These are phyloP conservation scores for Zaprionus ornatus DNA, from an alignment of 1,140 invertebrate species.

Conservation along the genomic window DNA sequence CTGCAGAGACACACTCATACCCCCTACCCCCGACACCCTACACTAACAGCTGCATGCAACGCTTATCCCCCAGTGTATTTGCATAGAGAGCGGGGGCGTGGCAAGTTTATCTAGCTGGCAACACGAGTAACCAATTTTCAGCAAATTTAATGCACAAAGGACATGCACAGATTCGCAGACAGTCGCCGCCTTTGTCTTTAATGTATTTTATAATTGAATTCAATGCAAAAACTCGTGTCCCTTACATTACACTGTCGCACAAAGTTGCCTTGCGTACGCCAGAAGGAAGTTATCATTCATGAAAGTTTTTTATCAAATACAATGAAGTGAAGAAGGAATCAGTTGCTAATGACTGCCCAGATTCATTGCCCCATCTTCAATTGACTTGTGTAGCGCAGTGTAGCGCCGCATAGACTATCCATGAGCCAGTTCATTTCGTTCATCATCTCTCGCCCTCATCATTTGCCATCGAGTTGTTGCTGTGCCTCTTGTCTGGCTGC, in stretches of 20 bases:
- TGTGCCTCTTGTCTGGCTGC: constrained; percentile 38
- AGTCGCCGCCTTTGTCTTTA: constrained; percentile 53
- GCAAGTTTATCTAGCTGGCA: constrained; percentile 66
- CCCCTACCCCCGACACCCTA: not conserved
- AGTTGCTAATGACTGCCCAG: no score
- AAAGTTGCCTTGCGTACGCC: not conserved
- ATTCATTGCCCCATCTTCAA: no score
- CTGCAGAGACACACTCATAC: not conserved
- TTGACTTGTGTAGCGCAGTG: constrained; percentile 46
- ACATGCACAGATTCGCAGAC: constrained; percentile 55
- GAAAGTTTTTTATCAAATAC: no score
- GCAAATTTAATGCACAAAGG: constrained; percentile 79
- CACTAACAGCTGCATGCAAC: constrained; percentile 45
- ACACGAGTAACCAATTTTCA: constrained; percentile 80
- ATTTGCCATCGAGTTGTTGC: constrained; percentile 26
- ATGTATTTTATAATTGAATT: constrained; percentile 74
- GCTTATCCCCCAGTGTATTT: constrained; percentile 50
- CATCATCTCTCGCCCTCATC: constrained; percentile 47
- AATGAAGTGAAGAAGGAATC: no score
- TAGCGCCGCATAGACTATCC: constrained; percentile 44
- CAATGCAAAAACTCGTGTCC: constrained; percentile 63
- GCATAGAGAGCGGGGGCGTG: constrained; percentile 25
- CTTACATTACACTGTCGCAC: constrained; percentile 40
- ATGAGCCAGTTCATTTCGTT: constrained; percentile 71
- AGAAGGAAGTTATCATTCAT: no score